Percentiles rank a stretch among this genome's conserved stretches.
These are phyloP conservation scores for Tricholaema leucomelas DNA, from an alignment of 2,113 vertebrate species.

Conservation along the genomic window DNA sequence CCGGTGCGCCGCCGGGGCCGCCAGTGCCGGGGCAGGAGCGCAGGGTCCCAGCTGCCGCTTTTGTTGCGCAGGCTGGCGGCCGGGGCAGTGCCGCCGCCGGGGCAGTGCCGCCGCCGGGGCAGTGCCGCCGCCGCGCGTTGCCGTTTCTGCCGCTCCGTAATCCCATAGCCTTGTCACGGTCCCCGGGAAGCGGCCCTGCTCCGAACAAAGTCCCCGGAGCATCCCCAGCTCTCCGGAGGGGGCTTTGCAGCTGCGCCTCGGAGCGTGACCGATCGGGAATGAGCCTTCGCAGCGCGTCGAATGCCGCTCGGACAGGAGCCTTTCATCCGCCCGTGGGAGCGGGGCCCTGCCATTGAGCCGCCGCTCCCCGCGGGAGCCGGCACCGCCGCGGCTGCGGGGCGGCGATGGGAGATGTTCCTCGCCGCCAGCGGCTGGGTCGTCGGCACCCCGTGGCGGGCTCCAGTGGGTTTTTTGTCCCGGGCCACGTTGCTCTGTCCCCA, in stretches of 20 bases:
- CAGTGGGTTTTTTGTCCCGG: accelerated
- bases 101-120: neutral
- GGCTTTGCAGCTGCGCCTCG: slow-evolving; percentile 67
- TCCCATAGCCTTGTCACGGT: slow-evolving; percentile 67
- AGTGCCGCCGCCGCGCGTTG: neutral
- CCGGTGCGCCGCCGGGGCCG: neutral
- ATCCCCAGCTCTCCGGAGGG: slow-evolving; percentile 48
- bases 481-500: neutral
- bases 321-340: slow-evolving; percentile 69
- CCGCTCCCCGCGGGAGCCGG: neutral
- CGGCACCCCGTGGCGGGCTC: accelerated
- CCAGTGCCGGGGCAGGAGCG: neutral
- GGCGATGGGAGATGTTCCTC: neutral
- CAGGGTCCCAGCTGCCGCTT: neutral
- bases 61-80: neutral
- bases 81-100: neutral
- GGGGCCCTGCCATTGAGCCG: slow-evolving; percentile 31
- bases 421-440: accelerated
- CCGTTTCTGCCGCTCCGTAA: slow-evolving; percentile 45
- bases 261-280: slow-evolving; percentile 77
- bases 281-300: slow-evolving; percentile 67
- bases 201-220: slow-evolving; percentile 63
- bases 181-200: slow-evolving; percentile 42
- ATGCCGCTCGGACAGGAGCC: slow-evolving; percentile 68
- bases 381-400: accelerated